Base-by-base conservation (phyloP, 2,113 vertebrate genomes). In the Anguilla rostrata region DNA sequence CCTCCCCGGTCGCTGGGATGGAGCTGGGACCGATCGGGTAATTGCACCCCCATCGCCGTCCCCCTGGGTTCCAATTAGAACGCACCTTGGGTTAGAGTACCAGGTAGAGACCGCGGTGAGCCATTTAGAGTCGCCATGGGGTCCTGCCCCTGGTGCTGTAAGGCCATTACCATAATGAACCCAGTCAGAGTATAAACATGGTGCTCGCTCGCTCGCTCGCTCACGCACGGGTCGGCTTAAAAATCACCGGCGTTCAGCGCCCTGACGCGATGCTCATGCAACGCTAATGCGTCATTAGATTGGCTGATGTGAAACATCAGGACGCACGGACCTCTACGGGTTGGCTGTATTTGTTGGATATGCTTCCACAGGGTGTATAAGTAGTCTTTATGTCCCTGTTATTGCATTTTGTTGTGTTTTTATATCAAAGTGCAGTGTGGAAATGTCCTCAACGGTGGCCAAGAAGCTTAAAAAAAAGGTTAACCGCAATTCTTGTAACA, bases 21-120 rank as follows among this genome's bases (percentile, higher is more conserved):
- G 71, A 16, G 26, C 34, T 60, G 82, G 49, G 39, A 40, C 18
- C n/a, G 84, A 80, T 26, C 34, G 34, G 18, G 86, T 81, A n/a
- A 84, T 79, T 84, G 66, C 78, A 84, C 18, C 66, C 60, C 40
- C 26, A 15, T 26, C 11, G 39, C 86, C n/a, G 39, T 81, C 56
- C 82, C 75, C 86, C 60, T 18, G 79, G 43, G 80, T 46, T 57
- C 80, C 56, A 86, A 86, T 86, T 78, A 86, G 40, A 41, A n/a
- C 26, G 40, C 22, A 41, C 60, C 43, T 49, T 40, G 56, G 56
- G 78, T 66, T 34, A 57, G 39, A 71, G 34, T 12, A 11, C 40
- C 43, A 80, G 41, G 60, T 60, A 56, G 53, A 86, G 49, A 79
- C 39, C 78, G 12, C 39, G 78, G 39, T 78, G 78, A 56, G 40